Conservation (phyloP, 2,113 vertebrate species). For the Brachionichthys hirsutus region DNA sequence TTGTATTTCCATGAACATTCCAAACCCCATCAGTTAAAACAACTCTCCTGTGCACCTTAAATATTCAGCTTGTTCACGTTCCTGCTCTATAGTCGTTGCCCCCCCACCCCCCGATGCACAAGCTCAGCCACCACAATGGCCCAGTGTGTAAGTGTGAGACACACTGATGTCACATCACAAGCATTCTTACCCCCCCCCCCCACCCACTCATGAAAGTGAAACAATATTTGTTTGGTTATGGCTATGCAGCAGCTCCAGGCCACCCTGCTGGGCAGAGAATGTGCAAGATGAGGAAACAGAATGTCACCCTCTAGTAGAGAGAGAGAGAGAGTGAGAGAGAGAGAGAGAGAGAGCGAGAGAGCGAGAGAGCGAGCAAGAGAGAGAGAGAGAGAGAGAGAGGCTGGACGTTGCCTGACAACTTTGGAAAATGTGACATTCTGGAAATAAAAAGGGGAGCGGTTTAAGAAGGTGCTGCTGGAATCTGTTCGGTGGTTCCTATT, state of each 20-base stretch:
- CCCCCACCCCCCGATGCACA: constrained; percentile 42
- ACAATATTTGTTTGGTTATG: constrained; percentile 79
- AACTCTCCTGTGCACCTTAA: constrained; percentile 7
- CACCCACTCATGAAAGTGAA: constrained; percentile 69
- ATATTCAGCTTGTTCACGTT: constrained; percentile 18
- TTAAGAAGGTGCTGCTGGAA: constrained; percentile 1
- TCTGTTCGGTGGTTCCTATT: neutral
- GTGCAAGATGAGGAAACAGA: constrained; percentile 30
- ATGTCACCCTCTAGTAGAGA: constrained; percentile 31
- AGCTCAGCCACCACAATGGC: constrained; percentile 67
- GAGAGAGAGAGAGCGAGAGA: neutral
- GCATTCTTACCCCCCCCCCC: constrained; percentile 73
- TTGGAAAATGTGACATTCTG: constrained; percentile 34
- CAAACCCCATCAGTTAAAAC: neutral
- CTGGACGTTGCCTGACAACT: constrained; percentile 34
- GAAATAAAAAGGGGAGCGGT: constrained; percentile 11
- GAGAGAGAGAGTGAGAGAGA: neutral
- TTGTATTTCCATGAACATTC: constrained; percentile 1
- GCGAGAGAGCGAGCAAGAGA: no score
- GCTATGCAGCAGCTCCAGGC: constrained; percentile 39
- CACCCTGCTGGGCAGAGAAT: constrained; percentile 54
- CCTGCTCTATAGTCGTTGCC: constrained; percentile 1
- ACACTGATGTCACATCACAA: constrained; percentile 75
- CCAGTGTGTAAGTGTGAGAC: constrained; percentile 69
- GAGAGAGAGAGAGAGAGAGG: constrained; percentile 9